phyloP scores from a whole-genome alignment of 2,113 vertebrate species.

The Gorsachius goisagi region DNA sequence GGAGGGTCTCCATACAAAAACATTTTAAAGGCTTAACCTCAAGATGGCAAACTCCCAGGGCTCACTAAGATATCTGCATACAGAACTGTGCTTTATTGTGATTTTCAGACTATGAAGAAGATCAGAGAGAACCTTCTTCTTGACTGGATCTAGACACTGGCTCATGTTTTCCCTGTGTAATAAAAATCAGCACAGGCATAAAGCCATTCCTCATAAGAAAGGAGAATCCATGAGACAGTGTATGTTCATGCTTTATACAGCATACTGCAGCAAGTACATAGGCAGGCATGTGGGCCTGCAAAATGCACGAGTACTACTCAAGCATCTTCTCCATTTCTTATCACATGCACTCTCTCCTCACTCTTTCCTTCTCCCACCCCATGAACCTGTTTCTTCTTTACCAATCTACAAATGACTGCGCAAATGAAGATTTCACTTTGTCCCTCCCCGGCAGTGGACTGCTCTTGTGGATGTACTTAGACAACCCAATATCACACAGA shows the following conservation, averaged over 20 bases:
- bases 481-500: background rate
- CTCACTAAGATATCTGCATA: background rate
- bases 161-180: background rate
- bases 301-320: background rate
- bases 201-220: background rate
- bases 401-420: background rate
- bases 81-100: background rate
- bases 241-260: background rate
- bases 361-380: background rate
- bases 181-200: background rate
- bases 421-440: background rate
- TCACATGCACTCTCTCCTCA: background rate
- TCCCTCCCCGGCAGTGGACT: background rate
- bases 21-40: background rate
- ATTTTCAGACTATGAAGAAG: background rate
- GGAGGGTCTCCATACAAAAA: background rate
- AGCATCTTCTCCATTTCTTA: background rate
- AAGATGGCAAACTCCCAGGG: background rate
- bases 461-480: background rate
- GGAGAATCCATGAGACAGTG: background rate
- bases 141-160: background rate
- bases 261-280: background rate
- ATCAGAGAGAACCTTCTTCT: background rate
- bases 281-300: background rate
- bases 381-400: background rate